Conservation (phyloP, 2,888 invertebrate species). For the Teleogryllus oceanicus region DNA sequence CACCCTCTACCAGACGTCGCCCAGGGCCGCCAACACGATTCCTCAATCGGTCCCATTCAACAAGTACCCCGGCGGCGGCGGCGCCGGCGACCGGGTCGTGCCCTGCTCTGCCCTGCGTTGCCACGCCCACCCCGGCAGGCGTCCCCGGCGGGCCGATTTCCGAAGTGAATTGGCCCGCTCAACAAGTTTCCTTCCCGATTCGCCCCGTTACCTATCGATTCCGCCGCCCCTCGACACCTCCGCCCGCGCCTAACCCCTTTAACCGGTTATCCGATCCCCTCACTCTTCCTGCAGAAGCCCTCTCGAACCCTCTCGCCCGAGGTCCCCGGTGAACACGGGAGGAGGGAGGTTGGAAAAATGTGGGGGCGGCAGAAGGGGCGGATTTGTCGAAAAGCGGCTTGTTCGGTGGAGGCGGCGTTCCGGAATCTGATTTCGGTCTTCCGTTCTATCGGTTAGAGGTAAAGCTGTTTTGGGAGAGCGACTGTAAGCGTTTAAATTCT, state of each 20-base stretch:
- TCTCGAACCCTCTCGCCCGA: too few relatives aligned
- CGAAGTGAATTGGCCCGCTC: constrained; percentile 36
- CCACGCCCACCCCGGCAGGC: background rate
- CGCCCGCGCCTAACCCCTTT: background rate
- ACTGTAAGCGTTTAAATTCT: too few relatives aligned
- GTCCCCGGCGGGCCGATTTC: constrained; percentile 33
- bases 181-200: constrained; percentile 35
- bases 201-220: constrained; percentile 33
- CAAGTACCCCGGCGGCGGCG: constrained; percentile 19
- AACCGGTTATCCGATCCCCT: background rate
- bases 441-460: too few relatives aligned
- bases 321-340: too few relatives aligned
- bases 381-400: too few relatives aligned
- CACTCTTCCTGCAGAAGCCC: too few relatives aligned
- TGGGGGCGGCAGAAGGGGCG: too few relatives aligned
- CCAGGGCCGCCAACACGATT: constrained; percentile 11
- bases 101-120: background rate
- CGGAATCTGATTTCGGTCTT: too few relatives aligned
- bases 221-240: background rate
- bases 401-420: too few relatives aligned
- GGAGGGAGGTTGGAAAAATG: too few relatives aligned
- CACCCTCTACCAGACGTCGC: background rate
- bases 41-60: constrained; percentile 24
- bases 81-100: too few relatives aligned
- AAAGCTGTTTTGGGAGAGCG: too few relatives aligned